Conservation (phyloP, 2,797 vertebrate species). For the Xenops minutus region DNA sequence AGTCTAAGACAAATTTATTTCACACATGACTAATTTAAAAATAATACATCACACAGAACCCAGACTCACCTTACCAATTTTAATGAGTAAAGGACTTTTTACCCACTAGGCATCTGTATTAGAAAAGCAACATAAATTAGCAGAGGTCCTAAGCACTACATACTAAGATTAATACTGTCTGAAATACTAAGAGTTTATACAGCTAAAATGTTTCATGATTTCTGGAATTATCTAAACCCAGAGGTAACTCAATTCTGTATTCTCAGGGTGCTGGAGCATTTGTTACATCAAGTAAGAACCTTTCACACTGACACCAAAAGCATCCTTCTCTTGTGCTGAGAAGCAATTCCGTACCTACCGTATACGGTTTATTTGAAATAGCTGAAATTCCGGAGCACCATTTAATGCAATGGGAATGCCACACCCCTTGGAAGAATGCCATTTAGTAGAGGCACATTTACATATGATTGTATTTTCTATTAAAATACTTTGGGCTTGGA, state of each 20-base stretch:
- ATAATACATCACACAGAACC: not conserved
- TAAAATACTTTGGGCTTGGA: not conserved
- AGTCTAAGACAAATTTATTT: not conserved
- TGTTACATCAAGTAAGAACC: not conserved
- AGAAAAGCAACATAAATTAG: not conserved
- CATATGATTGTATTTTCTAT: not conserved
- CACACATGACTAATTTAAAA: not conserved
- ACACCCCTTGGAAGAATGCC: not conserved
- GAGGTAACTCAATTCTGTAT: not conserved
- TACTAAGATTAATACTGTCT: not conserved
- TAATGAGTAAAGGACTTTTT: not conserved
- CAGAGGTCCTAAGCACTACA: accelerated
- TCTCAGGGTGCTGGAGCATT: not conserved
- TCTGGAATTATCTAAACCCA: not conserved
- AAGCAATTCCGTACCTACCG: not conserved
- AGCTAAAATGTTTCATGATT: not conserved
- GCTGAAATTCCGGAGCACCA: not conserved
- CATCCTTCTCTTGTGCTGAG: not conserved
- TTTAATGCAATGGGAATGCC: not conserved
- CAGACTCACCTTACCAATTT: not conserved
- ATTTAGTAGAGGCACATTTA: not conserved
- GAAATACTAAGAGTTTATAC: not conserved
- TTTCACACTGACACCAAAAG: not conserved
- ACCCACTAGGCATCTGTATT: not conserved
- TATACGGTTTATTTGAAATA: not conserved